Evolutionary conservation across 2,888 invertebrate genomes (phyloP).

Genomic region (Pimpla rufipes): DNA sequence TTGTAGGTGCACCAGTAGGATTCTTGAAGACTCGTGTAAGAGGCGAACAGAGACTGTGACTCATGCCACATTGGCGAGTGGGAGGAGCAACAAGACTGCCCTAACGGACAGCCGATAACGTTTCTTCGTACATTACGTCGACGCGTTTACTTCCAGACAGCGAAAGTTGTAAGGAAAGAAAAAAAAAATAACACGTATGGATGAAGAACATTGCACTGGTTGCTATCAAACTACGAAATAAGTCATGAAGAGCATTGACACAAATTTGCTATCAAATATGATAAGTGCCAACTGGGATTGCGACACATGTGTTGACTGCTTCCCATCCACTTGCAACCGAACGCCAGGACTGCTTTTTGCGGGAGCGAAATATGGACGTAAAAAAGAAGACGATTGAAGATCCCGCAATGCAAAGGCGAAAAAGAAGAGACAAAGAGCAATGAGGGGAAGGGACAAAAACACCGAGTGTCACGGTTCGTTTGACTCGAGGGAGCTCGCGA

Average conservation of each 20-base stretch:
- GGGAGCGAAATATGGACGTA: conserved; percentile 23
- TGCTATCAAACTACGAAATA: neutral
- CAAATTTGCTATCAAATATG: no score
- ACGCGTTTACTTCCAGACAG: neutral
- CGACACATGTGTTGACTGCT: conserved; percentile 50
- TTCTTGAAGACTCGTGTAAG: conserved; percentile 37
- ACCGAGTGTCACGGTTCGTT: conserved; percentile 14
- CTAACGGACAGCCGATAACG: conserved; percentile 61
- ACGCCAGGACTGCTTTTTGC: conserved; percentile 38
- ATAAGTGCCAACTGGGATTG: neutral
- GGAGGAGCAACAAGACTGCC: conserved; percentile 61
- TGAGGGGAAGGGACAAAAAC: neutral
- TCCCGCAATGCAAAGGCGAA: neutral
- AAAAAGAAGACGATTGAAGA: neutral
- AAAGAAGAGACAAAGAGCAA: neutral
- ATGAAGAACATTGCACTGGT: neutral
- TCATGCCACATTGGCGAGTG: conserved; percentile 59
- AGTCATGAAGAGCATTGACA: neutral
- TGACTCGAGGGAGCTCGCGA: conserved; percentile 36
- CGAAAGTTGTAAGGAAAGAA: neutral
- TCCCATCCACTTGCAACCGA: conserved; percentile 21
- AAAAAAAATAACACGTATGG: neutral
- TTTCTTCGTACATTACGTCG: conserved; percentile 26
- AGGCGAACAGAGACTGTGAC: conserved; percentile 57
- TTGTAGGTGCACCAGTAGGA: conserved; percentile 31